A percentile compares a stretch with the other conserved stretches of the same genome.
These are phyloP conservation scores for Sarcophaga variegata DNA, from an alignment of 2,888 invertebrate genomes.

Conservation along the genomic window DNA sequence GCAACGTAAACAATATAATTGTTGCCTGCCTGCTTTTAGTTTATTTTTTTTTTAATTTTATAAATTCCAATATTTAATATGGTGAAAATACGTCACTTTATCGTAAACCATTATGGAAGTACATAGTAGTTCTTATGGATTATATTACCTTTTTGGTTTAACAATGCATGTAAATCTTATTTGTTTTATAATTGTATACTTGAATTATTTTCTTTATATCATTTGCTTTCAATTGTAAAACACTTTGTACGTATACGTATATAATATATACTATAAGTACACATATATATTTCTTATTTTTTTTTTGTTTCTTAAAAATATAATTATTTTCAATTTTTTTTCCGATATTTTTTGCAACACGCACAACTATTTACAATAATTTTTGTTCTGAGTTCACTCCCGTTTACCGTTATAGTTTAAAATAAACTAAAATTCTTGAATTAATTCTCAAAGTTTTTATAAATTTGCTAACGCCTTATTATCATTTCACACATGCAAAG, in stretches of 20 bases:
- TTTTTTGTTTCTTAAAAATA: not conserved
- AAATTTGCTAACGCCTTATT: constrained; percentile 51
- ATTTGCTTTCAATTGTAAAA: constrained; percentile 41
- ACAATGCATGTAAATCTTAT: constrained; percentile 53
- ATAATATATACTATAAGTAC: not conserved
- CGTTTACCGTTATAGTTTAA: constrained; percentile 48
- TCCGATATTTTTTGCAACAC: constrained; percentile 7
- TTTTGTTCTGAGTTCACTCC: not conserved
- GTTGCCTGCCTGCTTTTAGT: too few species aligned
- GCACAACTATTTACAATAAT: constrained; percentile 64
- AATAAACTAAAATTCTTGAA: constrained; percentile 44
- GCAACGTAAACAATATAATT: too few species aligned
- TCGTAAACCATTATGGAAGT: constrained; percentile 65
- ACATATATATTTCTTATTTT: not conserved
- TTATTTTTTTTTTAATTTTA: too few species aligned
- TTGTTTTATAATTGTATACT: constrained; percentile 32
- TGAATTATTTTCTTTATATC: not conserved
- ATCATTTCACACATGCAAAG: not conserved
- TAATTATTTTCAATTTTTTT: constrained; percentile 4
- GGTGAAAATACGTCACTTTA: constrained; percentile 61
- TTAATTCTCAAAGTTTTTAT: constrained; percentile 47
- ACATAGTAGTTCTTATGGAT: constrained; percentile 21
- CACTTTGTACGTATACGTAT: constrained; percentile 59
- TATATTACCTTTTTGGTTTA: constrained; percentile 44
- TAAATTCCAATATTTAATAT: constrained; percentile 9